Percentiles rank a stretch among this genome's conserved stretches.
These are phyloP conservation scores for Pseudobourletiella spinata DNA, from an alignment of 1,140 invertebrate genomes.

Conservation along the genomic window DNA sequence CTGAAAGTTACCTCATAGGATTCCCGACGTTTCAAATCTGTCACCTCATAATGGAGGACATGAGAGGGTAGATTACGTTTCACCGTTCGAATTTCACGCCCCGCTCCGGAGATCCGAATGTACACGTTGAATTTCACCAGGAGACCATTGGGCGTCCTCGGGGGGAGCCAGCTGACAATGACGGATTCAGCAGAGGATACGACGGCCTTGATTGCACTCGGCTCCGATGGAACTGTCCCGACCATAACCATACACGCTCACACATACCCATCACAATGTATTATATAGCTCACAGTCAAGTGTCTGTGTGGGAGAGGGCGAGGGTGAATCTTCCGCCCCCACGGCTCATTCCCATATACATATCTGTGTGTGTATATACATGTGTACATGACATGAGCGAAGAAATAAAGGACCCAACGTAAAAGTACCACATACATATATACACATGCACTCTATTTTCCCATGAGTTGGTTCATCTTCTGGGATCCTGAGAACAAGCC, in stretches of 20 bases:
- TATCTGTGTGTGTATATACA: too few relatives aligned
- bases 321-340: too few relatives aligned
- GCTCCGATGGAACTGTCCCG: constrained; percentile 54
- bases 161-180: constrained; percentile 68
- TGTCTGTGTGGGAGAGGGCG: too few relatives aligned
- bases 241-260: background rate
- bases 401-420: too few relatives aligned
- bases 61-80: constrained; percentile 56
- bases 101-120: constrained; percentile 64
- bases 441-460: too few relatives aligned
- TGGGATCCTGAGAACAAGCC: too few relatives aligned
- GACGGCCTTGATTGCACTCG: constrained; percentile 63
- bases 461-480: too few relatives aligned
- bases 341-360: too few relatives aligned
- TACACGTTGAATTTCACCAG: constrained; percentile 67
- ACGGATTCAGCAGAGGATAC: constrained; percentile 56
- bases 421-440: too few relatives aligned
- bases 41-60: constrained; percentile 48
- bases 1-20: constrained; percentile 50
- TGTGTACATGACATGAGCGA: too few relatives aligned
- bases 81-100: constrained; percentile 52
- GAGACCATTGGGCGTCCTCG: constrained; percentile 59
- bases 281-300: too few relatives aligned
- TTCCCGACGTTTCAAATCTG: constrained; percentile 47
- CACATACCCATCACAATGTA: too few relatives aligned